Conservation (phyloP, 2,888 invertebrate species). For the Scaptomyza reducta region DNA sequence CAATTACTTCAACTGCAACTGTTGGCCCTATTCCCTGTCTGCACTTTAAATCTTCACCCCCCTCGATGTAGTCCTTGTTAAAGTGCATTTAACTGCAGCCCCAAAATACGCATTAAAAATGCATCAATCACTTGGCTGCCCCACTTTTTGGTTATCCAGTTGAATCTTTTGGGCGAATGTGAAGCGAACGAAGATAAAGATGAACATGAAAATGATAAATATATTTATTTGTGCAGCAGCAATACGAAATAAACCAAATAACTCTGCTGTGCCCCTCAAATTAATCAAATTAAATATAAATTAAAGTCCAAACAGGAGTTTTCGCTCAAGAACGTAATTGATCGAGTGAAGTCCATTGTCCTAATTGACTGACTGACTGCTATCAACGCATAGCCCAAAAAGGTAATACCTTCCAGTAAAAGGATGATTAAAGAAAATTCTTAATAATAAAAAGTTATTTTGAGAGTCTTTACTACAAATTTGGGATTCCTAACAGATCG, state of each 20-base stretch:
- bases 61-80: constrained; percentile 1
- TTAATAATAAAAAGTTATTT: no score
- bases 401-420: no score
- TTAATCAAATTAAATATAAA: constrained; percentile 63
- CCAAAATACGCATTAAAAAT: constrained; percentile 78
- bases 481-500: no score
- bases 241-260: constrained; percentile 29
- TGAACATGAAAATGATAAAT: constrained; percentile 59
- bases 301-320: not conserved
- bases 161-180: constrained; percentile 33
- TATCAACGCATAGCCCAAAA: no score
- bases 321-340: constrained; percentile 1
- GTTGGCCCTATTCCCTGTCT: not conserved
- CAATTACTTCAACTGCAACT: not conserved
- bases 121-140: constrained; percentile 74
- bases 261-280: constrained; percentile 42
- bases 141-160: constrained; percentile 37
- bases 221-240: constrained; percentile 63
- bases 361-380: not conserved
- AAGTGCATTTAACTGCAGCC: constrained; percentile 42
- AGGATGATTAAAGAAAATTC: no score
- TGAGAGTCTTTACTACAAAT: no score
- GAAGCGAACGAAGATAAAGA: constrained; percentile 53
- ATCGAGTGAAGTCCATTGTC: not conserved
- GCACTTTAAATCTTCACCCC: not conserved